Base-by-base conservation (phyloP, 2,888 invertebrate species). In the Drosophila borealis region DNA sequence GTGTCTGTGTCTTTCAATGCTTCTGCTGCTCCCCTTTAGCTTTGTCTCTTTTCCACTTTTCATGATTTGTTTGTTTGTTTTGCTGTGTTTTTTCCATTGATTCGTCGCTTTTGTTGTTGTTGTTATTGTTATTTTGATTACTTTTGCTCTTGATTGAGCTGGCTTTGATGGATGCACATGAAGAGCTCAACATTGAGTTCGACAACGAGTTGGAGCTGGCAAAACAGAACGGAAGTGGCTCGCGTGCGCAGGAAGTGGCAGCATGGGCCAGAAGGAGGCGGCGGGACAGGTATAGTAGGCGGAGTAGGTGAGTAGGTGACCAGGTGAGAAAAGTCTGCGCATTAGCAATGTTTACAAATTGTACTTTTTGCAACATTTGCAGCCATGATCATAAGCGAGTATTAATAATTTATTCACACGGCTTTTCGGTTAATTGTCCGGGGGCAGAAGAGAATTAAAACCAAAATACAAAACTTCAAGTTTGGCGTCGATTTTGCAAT, bases 131-230 rank as follows among this genome's bases (percentile, higher is more conserved):
- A 49, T 80, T 84, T 83, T 81, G 80, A 85, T 78, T 80, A 83
- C 72, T 83, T 73, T 86, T 84, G 81, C 80, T 85, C 80, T 83
- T 84, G 82, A 82, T 83, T 84, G 80, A 82, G 81, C 36, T 44
- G 74, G 46, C 51, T 68, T 72, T 81, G 76, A 81, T 83, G 67
- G 73, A 78, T 83, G 78, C 70, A 69, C 60, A 60, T 62, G 46
- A 61, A 53, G 25, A 54, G 29, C 41, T 48, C 36, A 50, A 17
- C 37, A 33, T 36, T 46, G 34, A 57, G 14, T 56, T 46, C 65
- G 42, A 50, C 37, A 70, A 34, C 41, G 44, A 53, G 41, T 60
- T 54, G 54, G 42, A 44, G 54, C 64, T 67, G 61, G 37, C 63
- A 65, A 81, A 83, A 49, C 81, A 82, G 83, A 83, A 83, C 85